Evolutionary conservation across 2,113 vertebrate species (phyloP), one percentile per base, ranked within the genome.

Genomic region (Microtus montanus): DNA sequence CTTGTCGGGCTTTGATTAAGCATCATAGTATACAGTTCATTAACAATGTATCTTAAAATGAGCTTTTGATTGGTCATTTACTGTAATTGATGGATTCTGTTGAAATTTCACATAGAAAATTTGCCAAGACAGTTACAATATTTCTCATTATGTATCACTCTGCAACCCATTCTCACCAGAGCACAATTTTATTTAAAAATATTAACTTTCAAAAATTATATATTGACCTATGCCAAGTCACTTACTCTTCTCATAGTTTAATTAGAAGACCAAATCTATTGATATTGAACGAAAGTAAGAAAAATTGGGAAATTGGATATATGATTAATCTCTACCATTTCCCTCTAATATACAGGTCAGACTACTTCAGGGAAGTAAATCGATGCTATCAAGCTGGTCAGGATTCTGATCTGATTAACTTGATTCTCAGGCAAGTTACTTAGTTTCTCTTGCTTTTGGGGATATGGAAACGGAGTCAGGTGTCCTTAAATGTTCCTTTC

Each of bases 1-100:
- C 74, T 90, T 98, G 98, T 98, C 94, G 0, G 54, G 89, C 96
- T 98, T 98, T 98, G 98, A 98, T 98, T 98, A 98, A 98, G 97
- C 96, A 95, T 98, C 97, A 97, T 98, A 98, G 97, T 97, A 96
- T 97, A 97, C 97, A 98, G 98, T 98, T 98, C 98, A 98, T 98
- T 98, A 98, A 97, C 98, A 98, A 97, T 97, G 97, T 96, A 98
- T 98, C 96, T 98, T 98, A 97, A 98, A 98, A 98, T 98, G 98
- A 98, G 98, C 88, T 98, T 98, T 98, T 98, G 98, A 98, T 98
- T 98, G 98, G 98, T 97, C 97, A 97, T 98, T 98, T 98, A 98
- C 96, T 97, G 92, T 98, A 98, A 98, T 98, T 98, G 96, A 98
- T 98, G 97, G 93, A 98, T 97, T 98, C 98, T 98, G 92, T 96